phyloP scores from a whole-genome alignment of 2,888 invertebrate species.

The Tribolium freemani region DNA sequence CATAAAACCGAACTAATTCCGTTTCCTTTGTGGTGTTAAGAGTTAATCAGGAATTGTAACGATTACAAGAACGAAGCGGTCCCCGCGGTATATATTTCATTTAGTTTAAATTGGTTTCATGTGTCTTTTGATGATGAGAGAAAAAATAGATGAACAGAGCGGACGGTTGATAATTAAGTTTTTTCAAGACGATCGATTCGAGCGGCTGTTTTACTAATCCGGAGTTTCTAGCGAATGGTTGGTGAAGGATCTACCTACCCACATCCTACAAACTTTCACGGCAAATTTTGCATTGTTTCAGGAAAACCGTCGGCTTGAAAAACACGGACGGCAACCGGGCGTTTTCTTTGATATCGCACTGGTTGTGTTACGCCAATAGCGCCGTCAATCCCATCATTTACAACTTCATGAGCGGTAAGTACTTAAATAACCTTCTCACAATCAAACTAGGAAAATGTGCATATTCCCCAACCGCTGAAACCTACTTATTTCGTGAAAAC shows the following conservation, averaged over 20 bases:
- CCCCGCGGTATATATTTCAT: conserved; percentile 10
- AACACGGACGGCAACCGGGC: conserved; percentile 77
- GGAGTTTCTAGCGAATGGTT: too few species aligned
- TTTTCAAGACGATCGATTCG: not conserved
- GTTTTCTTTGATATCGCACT: conserved; percentile 84
- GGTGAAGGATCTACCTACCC: too few species aligned
- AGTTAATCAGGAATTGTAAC: conserved; percentile 5
- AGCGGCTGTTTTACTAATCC: too few species aligned
- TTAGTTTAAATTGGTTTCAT: conserved; percentile 21
- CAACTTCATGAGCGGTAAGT: conserved; percentile 96
- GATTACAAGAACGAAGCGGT: conserved; percentile 1
- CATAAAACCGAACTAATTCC: not conserved
- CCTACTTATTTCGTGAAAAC: conserved; percentile 3
- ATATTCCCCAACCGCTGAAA: not conserved
- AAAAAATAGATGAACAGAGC: not conserved
- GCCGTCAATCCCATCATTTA: conserved; percentile 95
- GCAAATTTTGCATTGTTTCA: conserved; percentile 64
- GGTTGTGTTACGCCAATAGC: conserved; percentile 93
- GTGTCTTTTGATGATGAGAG: conserved; percentile 17
- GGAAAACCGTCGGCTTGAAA: conserved; percentile 75
- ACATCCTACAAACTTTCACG: too few species aligned
- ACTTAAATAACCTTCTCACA: not conserved
- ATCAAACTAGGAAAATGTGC: not conserved
- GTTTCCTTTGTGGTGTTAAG: conserved; percentile 4
- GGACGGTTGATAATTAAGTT: conserved; percentile 3